phyloP scores from a whole-genome alignment of 2,888 invertebrate species.

The Morpho deidamia region DNA sequence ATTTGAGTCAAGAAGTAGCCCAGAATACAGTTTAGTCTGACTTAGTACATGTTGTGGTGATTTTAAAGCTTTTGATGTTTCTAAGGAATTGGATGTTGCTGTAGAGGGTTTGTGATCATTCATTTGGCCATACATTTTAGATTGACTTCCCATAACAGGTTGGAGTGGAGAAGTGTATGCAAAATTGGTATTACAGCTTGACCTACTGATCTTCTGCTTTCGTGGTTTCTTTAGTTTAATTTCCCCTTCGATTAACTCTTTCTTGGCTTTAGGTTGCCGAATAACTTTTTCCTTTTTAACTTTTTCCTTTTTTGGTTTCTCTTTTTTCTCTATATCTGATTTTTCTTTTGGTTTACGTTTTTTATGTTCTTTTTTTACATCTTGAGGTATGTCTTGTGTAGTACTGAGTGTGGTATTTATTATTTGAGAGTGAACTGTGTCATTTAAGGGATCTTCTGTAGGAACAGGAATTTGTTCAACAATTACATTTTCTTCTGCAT shows the following conservation, averaged over 20 bases:
- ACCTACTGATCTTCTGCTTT: conserved; percentile 43
- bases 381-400: conserved; percentile 8
- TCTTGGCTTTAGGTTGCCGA: conserved; percentile 30
- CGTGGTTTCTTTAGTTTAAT: conserved; percentile 51
- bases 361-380: conserved; percentile 45
- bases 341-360: conserved; percentile 47
- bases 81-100: conserved; percentile 1
- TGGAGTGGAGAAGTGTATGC: conserved; percentile 48
- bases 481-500: conserved; percentile 32
- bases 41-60: conserved; percentile 16
- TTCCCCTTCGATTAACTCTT: conserved; percentile 30
- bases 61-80: conserved; percentile 7
- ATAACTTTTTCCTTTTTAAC: conserved; percentile 31
- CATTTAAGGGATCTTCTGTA: conserved; percentile 18
- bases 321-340: conserved; percentile 34
- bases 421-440: conserved; percentile 1
- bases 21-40: conserved; percentile 27
- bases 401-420: not conserved
- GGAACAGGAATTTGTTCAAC: conserved; percentile 34
- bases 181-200: conserved; percentile 39
- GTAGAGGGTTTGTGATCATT: conserved; percentile 6
- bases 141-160: conserved; percentile 42
- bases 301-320: conserved; percentile 36
- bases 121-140: conserved; percentile 28
- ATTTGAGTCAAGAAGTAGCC: conserved; percentile 32